Base-by-base conservation (phyloP, 2,113 vertebrate species). In the Crotalus helleri region DNA sequence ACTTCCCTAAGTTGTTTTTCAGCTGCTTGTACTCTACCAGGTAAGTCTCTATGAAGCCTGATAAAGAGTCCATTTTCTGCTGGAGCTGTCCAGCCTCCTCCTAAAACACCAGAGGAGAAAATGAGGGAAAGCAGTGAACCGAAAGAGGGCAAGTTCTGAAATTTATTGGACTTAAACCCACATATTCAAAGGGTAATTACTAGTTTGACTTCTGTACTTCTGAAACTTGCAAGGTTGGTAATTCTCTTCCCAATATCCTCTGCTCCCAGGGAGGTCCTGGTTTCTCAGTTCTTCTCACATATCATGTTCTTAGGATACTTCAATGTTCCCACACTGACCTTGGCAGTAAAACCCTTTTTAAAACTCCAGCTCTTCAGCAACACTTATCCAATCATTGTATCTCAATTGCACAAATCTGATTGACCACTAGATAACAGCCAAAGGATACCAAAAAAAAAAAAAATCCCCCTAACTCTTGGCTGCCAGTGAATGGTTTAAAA, bases 21-120 rank as follows among this genome's bases (percentile, higher is more conserved):
- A 97, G 94, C 3, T 1, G 94, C 74, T 69, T 94, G 93, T 97
- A 95, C 74, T 96, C 96, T 0, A 96, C 93, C 94, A 96, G 92
- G 15, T 88, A 97, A 0, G 39, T 93, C 12, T 97, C 97, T 87
- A 96, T 96, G 91, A 95, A 88, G 64, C 88, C 94, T 23, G 97
- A 94, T 64, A 98, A 94, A 93, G 96, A 33, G 0, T 95, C 92
- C 0, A 95, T 85, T 0, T 97, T 97, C 85, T 97, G 94, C 94
- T 93, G 95, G 90, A 98, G 96, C 69, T 5, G 95, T 23, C 58
- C 93, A 2, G 93, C 94, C 86, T 98, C 96, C 3, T n/a, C 95
- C 98, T 98, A 90, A 86, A 93, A 96, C 58, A 74, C 33, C 88
- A 95, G 59, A 92, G 85, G 96, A 1, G 46, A 0, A 59, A 26